A percentile compares a stretch with the other conserved stretches of the same genome.
phyloP scores from a whole-genome alignment of 2,113 vertebrate species.

The Oxyura jamaicensis region DNA sequence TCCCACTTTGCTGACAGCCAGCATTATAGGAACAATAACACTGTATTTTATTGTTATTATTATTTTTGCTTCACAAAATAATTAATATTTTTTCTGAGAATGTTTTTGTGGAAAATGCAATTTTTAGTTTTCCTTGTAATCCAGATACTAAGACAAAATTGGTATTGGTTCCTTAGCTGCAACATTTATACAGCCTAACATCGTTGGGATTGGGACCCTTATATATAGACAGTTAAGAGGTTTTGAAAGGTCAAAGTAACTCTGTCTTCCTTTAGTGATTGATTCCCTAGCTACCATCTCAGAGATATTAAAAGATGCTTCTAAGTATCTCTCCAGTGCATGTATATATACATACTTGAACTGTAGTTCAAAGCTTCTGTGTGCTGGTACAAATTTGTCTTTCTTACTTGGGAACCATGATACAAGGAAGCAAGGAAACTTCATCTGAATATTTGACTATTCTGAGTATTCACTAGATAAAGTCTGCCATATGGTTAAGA shows the following conservation, averaged over 20 bases:
- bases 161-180: neutral
- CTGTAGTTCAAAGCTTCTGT: neutral
- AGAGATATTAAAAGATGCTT: neutral
- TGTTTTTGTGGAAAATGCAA: neutral
- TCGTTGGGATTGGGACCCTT: neutral
- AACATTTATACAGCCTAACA: neutral
- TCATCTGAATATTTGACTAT: neutral
- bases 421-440: neutral
- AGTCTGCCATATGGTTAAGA: neutral
- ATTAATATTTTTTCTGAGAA: neutral
- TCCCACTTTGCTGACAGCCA: neutral
- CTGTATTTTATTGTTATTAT: neutral
- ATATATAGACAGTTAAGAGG: neutral
- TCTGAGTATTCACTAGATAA: neutral
- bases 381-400: neutral
- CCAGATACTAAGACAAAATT: neutral
- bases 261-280: neutral
- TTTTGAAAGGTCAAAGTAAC: neutral
- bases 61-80: neutral
- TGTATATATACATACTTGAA: neutral
- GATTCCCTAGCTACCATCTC: neutral
- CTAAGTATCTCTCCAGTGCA: neutral
- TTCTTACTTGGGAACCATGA: neutral
- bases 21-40: neutral
- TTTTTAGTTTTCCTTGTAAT: neutral